These are phyloP conservation scores for Sceloporus undulatus DNA, from an alignment of 2,113 vertebrate genomes.

Conservation along the genomic window DNA sequence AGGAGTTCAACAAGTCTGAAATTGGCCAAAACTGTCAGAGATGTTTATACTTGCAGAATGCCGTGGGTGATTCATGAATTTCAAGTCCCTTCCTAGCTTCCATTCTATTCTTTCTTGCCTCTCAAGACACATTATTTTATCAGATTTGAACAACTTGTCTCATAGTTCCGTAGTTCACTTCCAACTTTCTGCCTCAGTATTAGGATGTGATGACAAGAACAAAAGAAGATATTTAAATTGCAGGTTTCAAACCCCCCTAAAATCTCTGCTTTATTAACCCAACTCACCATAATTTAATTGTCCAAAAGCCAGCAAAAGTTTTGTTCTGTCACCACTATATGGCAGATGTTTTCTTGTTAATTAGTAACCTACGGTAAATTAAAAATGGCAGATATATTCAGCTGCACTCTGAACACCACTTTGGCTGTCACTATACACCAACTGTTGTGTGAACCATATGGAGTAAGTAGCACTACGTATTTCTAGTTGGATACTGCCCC, in stretches of 20 bases:
- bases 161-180: background rate
- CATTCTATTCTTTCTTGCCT: too few relatives aligned
- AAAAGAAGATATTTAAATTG: background rate
- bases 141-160: background rate
- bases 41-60: background rate
- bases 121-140: background rate
- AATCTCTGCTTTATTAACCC: constrained; percentile 30
- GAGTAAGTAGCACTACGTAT: background rate
- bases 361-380: constrained; percentile 30
- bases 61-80: background rate
- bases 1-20: background rate
- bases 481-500: background rate
- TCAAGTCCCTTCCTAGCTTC: background rate
- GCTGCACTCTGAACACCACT: background rate
- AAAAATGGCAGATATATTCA: constrained; percentile 19
- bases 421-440: background rate
- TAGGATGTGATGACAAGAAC: background rate
- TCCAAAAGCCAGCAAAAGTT: background rate
- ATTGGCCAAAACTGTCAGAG: background rate
- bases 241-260: constrained; percentile 1
- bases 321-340: background rate
- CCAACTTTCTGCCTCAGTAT: background rate
- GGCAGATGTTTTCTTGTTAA: constrained; percentile 34
- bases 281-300: constrained; percentile 25
- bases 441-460: background rate